Evolutionary conservation across 2,888 invertebrate species (phyloP), one percentile per base, ranked within the genome.

Genomic region (Melanchra persicariae): DNA sequence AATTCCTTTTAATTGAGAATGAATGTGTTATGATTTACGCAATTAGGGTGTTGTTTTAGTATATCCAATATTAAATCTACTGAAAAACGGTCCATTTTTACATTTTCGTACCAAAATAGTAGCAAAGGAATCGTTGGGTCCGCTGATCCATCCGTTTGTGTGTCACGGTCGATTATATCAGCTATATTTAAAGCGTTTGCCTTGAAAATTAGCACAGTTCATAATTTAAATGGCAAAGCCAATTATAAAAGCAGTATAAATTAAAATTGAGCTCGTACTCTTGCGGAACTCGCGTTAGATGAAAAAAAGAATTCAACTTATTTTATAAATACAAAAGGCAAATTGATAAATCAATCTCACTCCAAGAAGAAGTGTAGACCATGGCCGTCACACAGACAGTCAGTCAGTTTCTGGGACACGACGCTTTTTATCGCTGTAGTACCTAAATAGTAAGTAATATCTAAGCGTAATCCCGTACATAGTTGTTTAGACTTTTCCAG

Each of bases 91-190:
- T 22, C 37, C 8, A 59, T 74, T 43, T 74, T 22, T 45, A 45
- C 43, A 52, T 37, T 45, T 72, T n/a, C 26, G 19, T 52, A 74
- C 72, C 22, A 57, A 74, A 52, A 77, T 74, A 22, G 19, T n/a
- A 54, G 15, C 54, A 40, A 72, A 37, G n/a, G 26, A n/a, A 22
- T 22, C 15, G 40, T 19, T 10, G 22, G 26, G 40, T 19, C 17
- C 40, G 58, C 8, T 54, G 47, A n/a, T 12, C 47, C 47, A 59
- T n/a, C 37, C 70, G 19, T 75, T 58, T 47, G 24, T 73, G 26
- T 37, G 72, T 76, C 77, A 76, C 51, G 76, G 45, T 58, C 59
- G 40, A 77, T 54, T 70, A 47, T 47, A n/a, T 58, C n/a, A 47
- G 58, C 37, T 69, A 34, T 69, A 76, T 54, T 69, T 47, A 43